Conservation (phyloP, 2,888 invertebrate genomes). For the Eueremaeus valkanovi region DNA sequence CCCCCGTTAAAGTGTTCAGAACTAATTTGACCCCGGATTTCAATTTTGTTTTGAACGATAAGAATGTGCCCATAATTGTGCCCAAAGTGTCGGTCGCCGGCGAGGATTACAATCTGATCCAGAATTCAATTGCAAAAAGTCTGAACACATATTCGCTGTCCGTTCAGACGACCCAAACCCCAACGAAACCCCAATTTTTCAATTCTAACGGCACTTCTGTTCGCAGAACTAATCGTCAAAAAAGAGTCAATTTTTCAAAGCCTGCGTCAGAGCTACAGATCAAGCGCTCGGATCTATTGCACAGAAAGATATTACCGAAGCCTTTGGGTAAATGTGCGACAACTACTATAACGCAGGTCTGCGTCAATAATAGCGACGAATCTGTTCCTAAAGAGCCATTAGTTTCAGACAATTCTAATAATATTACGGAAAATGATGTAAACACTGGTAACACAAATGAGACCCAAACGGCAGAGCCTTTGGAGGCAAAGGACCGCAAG, state of each 20-base stretch:
- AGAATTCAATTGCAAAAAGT: neutral
- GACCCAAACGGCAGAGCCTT: too few species aligned
- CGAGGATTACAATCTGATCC: neutral
- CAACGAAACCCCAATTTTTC: neutral
- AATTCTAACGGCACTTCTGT: neutral
- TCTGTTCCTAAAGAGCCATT: too few species aligned
- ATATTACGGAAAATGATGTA: too few species aligned
- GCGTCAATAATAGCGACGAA: neutral
- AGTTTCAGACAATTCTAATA: too few species aligned
- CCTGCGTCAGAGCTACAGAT: neutral
- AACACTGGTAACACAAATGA: too few species aligned
- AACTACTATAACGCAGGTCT: neutral
- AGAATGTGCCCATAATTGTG: slow-evolving; percentile 3
- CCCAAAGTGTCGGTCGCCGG: slow-evolving; percentile 11
- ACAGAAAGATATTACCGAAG: slow-evolving; percentile 18
- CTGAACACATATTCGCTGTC: neutral
- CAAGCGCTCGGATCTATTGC: neutral
- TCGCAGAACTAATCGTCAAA: neutral
- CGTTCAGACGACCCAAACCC: neutral
- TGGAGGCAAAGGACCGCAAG: too few species aligned
- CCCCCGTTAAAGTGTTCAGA: neutral
- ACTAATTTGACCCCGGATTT: neutral
- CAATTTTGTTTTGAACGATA: neutral
- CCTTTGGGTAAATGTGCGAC: neutral
- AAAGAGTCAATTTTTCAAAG: neutral